A percentile compares a stretch with the other conserved stretches of the same genome.
phyloP scores from a whole-genome alignment of 2,888 invertebrate genomes.

The Neoaliturus tenellus region DNA sequence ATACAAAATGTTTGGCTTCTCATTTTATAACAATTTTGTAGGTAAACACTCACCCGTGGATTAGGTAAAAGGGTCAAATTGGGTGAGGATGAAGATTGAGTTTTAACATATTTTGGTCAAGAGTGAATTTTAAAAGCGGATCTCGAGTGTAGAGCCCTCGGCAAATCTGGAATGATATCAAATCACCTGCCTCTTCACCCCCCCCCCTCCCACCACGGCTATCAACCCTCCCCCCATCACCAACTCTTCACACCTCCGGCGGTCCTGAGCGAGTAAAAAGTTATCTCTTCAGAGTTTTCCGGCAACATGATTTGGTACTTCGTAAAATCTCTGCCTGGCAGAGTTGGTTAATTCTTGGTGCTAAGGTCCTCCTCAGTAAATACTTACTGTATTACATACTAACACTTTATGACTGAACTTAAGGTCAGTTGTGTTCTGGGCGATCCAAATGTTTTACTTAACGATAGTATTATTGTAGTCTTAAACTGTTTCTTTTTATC shows the following conservation, averaged over 20 bases:
- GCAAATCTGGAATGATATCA: constrained; percentile 1
- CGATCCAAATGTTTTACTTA: too few species aligned
- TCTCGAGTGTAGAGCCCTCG: neutral
- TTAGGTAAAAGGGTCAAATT: too few species aligned
- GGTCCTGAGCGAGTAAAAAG: neutral
- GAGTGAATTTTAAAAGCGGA: neutral
- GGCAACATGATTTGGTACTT: neutral
- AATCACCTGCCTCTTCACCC: neutral
- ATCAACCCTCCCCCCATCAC: neutral
- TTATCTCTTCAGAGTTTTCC: neutral
- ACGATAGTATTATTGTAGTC: too few species aligned
- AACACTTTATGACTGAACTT: too few species aligned
- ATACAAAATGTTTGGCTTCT: too few species aligned
- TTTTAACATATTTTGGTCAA: neutral
- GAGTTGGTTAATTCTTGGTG: too few species aligned
- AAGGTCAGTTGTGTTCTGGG: too few species aligned
- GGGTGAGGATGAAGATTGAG: neutral
- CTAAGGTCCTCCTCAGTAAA: too few species aligned
- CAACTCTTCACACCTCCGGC: neutral
- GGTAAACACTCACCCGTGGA: too few species aligned
- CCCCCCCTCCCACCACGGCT: neutral
- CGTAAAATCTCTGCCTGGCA: neutral
- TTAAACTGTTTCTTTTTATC: too few species aligned
- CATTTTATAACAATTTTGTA: too few species aligned
- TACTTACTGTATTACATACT: too few species aligned